These are phyloP conservation scores for Lipophrys pholis DNA, from an alignment of 2,113 vertebrate species.

Conservation along the genomic window DNA sequence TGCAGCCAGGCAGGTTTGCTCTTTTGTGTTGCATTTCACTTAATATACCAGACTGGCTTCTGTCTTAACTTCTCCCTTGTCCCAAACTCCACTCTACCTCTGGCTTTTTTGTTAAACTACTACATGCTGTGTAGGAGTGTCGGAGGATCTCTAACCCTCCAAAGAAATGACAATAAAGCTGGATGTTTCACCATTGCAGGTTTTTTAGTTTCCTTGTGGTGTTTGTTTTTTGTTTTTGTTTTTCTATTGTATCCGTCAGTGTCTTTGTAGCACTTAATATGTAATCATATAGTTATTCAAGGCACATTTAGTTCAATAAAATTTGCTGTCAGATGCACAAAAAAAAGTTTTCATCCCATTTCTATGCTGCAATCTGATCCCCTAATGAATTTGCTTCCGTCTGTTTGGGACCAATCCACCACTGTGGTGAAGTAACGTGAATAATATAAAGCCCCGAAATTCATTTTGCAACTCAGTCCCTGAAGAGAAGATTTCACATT, in stretches of 20 bases:
- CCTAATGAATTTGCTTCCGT: slow-evolving; percentile 20
- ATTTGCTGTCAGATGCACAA: background rate
- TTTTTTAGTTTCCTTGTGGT: no score
- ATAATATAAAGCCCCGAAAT: slow-evolving; percentile 62
- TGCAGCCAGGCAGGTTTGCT: slow-evolving; percentile 84
- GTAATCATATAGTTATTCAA: background rate
- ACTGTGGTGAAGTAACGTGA: slow-evolving; percentile 73
- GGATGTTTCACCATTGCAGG: slow-evolving; percentile 9
- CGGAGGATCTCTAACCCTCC: slow-evolving; percentile 15
- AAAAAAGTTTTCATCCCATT: background rate
- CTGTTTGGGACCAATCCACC: slow-evolving; percentile 19
- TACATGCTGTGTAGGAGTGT: slow-evolving; percentile 11
- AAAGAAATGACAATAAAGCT: slow-evolving; percentile 16
- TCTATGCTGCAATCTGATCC: slow-evolving; percentile 28
- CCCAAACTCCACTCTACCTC: background rate
- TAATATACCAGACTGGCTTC: slow-evolving; percentile 30
- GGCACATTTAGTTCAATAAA: background rate
- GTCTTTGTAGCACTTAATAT: background rate
- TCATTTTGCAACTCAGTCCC: slow-evolving; percentile 79
- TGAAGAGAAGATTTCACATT: slow-evolving; percentile 75
- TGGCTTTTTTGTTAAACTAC: slow-evolving; percentile 11
- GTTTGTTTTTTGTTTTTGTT: no score
- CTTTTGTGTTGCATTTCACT: slow-evolving; percentile 41
- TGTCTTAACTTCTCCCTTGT: slow-evolving; percentile 1
- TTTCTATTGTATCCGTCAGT: background rate